A percentile compares a stretch with the other conserved stretches of the same genome.
phyloP scores from a whole-genome alignment of 1,140 invertebrate genomes.

The Orussus abietinus region DNA sequence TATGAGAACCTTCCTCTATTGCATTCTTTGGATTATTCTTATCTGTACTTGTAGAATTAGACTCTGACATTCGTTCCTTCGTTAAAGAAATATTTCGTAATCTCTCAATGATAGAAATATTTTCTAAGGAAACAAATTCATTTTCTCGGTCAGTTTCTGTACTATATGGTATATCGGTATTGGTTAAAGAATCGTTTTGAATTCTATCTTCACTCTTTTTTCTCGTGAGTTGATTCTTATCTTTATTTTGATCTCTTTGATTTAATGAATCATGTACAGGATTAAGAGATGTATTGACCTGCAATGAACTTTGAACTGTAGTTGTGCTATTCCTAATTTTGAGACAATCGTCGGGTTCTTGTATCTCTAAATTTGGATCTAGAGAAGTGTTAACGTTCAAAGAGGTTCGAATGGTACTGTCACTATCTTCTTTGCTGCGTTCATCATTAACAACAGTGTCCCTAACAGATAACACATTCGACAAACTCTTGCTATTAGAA shows the following conservation, averaged over 20 bases:
- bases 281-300: background rate
- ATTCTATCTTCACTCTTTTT: slow-evolving; percentile 5
- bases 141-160: background rate
- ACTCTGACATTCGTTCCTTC: background rate
- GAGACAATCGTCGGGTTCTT: background rate
- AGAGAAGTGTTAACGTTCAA: slow-evolving; percentile 39
- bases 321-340: too few relatives aligned
- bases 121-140: slow-evolving; percentile 4
- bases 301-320: background rate
- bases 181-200: slow-evolving; percentile 1
- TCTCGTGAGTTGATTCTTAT: background rate
- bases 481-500: background rate
- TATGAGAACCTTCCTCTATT: background rate
- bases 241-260: background rate
- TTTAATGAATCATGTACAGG: background rate
- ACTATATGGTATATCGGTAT: background rate
- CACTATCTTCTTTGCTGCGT: slow-evolving; percentile 3
- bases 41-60: background rate
- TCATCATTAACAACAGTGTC: background rate
- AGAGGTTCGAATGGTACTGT: slow-evolving; percentile 20
- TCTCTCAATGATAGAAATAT: slow-evolving; percentile 13
- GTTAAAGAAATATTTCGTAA: slow-evolving; percentile 13
- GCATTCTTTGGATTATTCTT: background rate
- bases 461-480: background rate
- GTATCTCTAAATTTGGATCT: slow-evolving; percentile 10